Evolutionary conservation across 2,113 vertebrate species (phyloP), one percentile per base, ranked within the genome.

Genomic region (Salvelinus alpinus): DNA sequence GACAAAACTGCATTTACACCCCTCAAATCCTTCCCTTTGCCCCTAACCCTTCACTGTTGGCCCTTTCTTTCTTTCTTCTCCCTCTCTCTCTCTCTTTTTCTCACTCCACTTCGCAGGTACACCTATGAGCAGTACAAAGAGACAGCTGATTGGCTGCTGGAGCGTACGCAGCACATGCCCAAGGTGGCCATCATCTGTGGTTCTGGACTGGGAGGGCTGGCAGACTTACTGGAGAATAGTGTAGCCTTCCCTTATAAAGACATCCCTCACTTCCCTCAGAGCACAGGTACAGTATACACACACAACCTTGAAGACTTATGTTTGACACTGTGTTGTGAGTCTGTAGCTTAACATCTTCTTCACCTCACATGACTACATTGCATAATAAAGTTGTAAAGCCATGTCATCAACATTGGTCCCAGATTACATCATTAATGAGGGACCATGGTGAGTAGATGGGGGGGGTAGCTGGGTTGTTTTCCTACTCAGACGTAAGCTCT

Each of bases 101-200:
- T 57, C 18, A 5, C 18, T 57, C 16, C 54, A 14, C 54, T 4
- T 20, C 16, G 1, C 54, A 92, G 88, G 6, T 89, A 77, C 81
- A 92, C 75, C 22, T 93, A 88, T 81, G 90, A 94, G 4, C 80
- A 94, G 0, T 93, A 85, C 78, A 86, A 88, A 72, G 80, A 92
- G 75, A 93, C 93, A 16, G 90, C 91, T 14, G 90, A 94, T 27
- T 95, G 93, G 93, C 75, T 95, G 62, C 34, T 90, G 66, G 59
- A 29, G 20, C 69, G 65, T 0, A 91, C 83, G 8, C 0, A 87
- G 11, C 80, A 84, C 57, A 82, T 68, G 27, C 94, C 95, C 0
- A 91, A 87, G 79, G 83, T 92, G 0, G 95, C 94, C 74, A 92
- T 95, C 73, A 87, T 96, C 90, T 96, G 95, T 0, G 95, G 95